A percentile compares a stretch with the other conserved stretches of the same genome.
phyloP scores from a whole-genome alignment of 2,113 vertebrate species.

The Gopherus flavomarginatus region DNA sequence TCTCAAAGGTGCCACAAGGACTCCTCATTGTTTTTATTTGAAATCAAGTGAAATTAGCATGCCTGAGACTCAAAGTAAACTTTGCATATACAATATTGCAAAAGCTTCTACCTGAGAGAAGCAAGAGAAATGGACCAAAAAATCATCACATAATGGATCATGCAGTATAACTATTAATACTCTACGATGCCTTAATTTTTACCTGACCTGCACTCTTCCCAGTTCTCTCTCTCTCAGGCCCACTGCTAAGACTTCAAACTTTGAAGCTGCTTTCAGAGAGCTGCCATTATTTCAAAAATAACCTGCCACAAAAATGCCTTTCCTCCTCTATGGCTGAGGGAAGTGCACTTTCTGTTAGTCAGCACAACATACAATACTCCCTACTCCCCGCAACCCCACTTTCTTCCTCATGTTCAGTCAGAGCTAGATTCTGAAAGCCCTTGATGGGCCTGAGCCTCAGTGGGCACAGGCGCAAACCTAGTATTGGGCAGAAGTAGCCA shows the following conservation, averaged over 20 bases:
- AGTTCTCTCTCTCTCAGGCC: fast-evolving
- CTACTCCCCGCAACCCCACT: background rate
- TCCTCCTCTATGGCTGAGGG: background rate
- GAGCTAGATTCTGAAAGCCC: fast-evolving
- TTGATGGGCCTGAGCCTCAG: background rate
- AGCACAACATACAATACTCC: background rate
- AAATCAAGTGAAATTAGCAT: conserved; percentile 63
- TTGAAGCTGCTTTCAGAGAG: background rate
- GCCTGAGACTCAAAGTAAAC: conserved; percentile 65
- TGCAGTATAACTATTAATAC: background rate
- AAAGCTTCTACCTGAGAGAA: conserved; percentile 63
- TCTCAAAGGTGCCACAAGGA: too few species aligned
- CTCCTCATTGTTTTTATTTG: background rate
- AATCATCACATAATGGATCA: conserved; percentile 2
- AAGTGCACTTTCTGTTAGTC: background rate
- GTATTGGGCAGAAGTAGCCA: background rate
- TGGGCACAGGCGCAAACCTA: background rate
- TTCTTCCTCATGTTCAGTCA: background rate
- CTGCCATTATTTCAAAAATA: background rate
- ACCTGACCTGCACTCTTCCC: background rate
- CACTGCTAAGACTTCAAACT: background rate
- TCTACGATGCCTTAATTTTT: fast-evolving
- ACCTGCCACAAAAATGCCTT: background rate
- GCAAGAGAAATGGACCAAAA: conserved; percentile 44
- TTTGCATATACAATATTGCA: conserved; percentile 51